These are phyloP conservation scores for Sander vitreus DNA, from an alignment of 2,113 vertebrate genomes.

Conservation along the genomic window DNA sequence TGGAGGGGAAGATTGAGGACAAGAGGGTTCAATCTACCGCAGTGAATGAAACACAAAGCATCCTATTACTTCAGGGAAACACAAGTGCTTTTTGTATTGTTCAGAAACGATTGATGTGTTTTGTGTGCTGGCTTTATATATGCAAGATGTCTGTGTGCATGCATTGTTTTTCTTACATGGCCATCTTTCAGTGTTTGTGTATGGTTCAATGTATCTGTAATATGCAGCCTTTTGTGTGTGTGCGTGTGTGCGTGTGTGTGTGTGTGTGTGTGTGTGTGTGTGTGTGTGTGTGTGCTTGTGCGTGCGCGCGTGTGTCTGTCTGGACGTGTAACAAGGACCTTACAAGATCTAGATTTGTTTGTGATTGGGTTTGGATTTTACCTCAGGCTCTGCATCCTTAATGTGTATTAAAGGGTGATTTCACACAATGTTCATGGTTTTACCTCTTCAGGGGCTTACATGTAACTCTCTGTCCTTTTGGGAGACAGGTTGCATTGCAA, in stretches of 20 bases:
- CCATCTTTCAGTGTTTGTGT: not conserved
- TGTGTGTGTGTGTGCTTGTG: not conserved
- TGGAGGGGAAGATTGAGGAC: slow-evolving; percentile 45
- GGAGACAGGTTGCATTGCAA: not conserved
- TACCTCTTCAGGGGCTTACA: not conserved
- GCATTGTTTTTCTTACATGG: not conserved
- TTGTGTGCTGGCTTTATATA: not conserved
- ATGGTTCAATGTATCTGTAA: slow-evolving; percentile 7
- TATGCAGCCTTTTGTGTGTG: slow-evolving; percentile 4
- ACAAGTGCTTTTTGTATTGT: slow-evolving; percentile 31
- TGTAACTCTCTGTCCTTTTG: not conserved
- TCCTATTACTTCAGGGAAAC: slow-evolving; percentile 26
- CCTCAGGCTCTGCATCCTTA: not conserved
- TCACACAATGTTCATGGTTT: not conserved
- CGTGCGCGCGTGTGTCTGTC: not conserved
- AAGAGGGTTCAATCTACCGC: slow-evolving; percentile 41
- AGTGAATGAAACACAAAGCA: slow-evolving; percentile 28
- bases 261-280: not conserved
- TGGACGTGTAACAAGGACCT: slow-evolving; percentile 24
- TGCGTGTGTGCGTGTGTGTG: not conserved
- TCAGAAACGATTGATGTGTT: slow-evolving; percentile 21
- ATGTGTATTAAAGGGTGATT: not conserved
- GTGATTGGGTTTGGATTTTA: not conserved
- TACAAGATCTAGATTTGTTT: slow-evolving; percentile 19
- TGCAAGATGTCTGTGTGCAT: not conserved